phyloP scores from a whole-genome alignment of 2,888 invertebrate species.

The Tenthredo distinguenda region DNA sequence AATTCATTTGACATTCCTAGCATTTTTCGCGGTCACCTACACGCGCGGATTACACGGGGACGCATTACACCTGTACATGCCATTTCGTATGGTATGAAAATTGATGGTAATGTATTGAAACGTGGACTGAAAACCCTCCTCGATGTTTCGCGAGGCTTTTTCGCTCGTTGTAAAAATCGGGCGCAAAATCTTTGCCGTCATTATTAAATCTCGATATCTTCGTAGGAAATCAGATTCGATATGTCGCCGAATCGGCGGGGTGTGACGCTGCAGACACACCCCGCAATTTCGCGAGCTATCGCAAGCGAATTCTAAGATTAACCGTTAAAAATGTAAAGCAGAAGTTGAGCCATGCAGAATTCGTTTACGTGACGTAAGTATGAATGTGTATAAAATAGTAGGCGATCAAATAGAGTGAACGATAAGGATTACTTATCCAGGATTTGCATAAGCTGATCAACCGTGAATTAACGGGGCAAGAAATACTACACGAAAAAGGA shows the following conservation, averaged over 20 bases:
- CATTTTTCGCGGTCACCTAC: slow-evolving; percentile 60
- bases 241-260: neutral
- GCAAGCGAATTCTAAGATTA: neutral
- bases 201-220: neutral
- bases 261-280: neutral
- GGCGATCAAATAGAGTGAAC: neutral
- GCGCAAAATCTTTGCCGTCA: neutral
- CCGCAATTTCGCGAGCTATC: neutral
- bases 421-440: neutral
- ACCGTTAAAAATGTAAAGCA: slow-evolving; percentile 19
- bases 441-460: slow-evolving; percentile 25
- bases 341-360: neutral
- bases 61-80: neutral
- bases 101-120: neutral
- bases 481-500: slow-evolving; percentile 1
- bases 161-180: neutral
- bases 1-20: slow-evolving; percentile 67
- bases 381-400: neutral
- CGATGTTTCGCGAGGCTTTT: neutral
- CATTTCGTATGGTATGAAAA: neutral
- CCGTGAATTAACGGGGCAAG: neutral
- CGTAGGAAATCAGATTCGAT: neutral
- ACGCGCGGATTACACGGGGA: slow-evolving; percentile 16
- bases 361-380: neutral
- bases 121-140: neutral